phyloP scores from a whole-genome alignment of 1,140 invertebrate genomes.

The Himalopsyche phryganea region DNA sequence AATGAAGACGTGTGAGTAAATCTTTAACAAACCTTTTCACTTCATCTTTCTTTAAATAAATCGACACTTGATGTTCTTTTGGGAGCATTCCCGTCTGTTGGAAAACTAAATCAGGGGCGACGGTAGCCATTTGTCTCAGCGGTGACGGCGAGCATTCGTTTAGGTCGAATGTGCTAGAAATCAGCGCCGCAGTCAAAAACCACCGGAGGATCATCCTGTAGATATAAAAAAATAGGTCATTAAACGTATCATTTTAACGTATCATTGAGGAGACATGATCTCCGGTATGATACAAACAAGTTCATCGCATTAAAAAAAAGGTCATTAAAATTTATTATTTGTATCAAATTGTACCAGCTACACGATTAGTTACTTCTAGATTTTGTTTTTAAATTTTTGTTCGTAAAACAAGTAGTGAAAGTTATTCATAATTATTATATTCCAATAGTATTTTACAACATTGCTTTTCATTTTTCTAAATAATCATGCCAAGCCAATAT shows the following conservation, averaged over 20 bases:
- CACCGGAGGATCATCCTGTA: constrained; percentile 32
- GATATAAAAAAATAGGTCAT: background rate
- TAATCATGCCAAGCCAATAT: too few relatives aligned
- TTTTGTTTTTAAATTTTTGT: too few relatives aligned
- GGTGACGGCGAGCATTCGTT: background rate
- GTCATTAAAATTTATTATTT: background rate
- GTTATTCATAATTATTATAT: too few relatives aligned
- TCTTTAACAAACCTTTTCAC: constrained; percentile 36
- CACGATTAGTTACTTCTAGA: too few relatives aligned
- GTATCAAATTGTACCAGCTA: background rate
- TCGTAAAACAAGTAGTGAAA: too few relatives aligned
- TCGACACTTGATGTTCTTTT: constrained; percentile 37
- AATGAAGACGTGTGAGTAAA: too few relatives aligned
- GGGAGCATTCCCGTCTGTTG: constrained; percentile 32
- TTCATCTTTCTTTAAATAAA: constrained; percentile 35
- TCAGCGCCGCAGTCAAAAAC: constrained; percentile 3
- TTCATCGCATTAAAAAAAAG: background rate
- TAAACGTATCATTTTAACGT: too few relatives aligned
- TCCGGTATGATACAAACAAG: too few relatives aligned
- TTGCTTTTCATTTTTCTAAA: too few relatives aligned
- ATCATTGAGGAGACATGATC: too few relatives aligned
- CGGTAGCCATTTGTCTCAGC: background rate
- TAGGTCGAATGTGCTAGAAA: background rate
- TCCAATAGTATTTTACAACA: too few relatives aligned
- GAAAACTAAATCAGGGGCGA: constrained; percentile 14